Base-by-base conservation (phyloP, 2,888 invertebrate species). In the Allygus modestus region DNA sequence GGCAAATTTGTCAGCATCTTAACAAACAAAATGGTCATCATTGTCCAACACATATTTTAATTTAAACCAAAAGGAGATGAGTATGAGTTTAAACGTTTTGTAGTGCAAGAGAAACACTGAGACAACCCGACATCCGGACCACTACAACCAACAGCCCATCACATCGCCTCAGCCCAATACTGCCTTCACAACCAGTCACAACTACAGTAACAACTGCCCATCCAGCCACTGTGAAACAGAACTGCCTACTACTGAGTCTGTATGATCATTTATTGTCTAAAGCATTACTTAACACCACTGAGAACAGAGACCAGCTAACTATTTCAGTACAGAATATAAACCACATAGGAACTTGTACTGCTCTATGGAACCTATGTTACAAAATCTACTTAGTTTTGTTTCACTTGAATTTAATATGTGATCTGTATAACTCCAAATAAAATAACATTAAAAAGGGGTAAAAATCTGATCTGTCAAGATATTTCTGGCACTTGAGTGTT, bases 271-370 rank as follows among this genome's bases (percentile, higher is more conserved):
- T 71, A 71, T 71, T 71, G 71, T 71, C 71, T 71, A 71, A 71
- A 33, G 41, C 37, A 71, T 71, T 71, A 41, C 37, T 37, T 41
- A 65, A 41, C 7, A 61, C 20, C 58, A 69, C 69, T 37, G 37
- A 69, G 69, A 69, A 69, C 33, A 31, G 12, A 71, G 71, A 20
- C 41, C 41, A 71, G 41, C 37, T 71, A 41, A 71, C 26, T 41
- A 37, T 23, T 65, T 71, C 71, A 71, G 41, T 71, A 71, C 7
- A 7, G 43, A 73, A 73, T 43, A 28, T 46, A 77, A 77, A 77
- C 77, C 43, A 51, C 46, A 65, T 77, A 77, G 77, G 77, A 77
- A 77, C 77, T 77, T 43, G 43, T 41, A 15, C 0, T 51, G 51
- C 23, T 43, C 41, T 77, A 43, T 43, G 43, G 73, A 73, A 73